Evolutionary conservation across 2,113 vertebrate genomes (phyloP).

Genomic region (Merops nubicus): DNA sequence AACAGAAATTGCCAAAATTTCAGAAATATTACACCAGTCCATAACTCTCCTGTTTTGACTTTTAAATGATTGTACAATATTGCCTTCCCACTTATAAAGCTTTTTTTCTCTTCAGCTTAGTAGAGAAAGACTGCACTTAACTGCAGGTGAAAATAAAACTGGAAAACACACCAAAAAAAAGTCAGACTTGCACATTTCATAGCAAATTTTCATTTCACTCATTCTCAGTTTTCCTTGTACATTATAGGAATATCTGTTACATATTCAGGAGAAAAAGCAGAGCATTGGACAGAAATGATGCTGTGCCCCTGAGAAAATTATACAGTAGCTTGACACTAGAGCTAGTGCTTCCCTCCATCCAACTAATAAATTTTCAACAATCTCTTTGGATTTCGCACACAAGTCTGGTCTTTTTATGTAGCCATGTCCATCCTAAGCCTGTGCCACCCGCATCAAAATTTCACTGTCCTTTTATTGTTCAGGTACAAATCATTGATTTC

Average conservation of each 20-base stretch:
- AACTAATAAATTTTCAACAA: not conserved
- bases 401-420: not conserved
- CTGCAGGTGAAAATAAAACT: not conserved
- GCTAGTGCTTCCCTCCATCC: not conserved
- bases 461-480: not conserved
- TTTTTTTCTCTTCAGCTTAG: not conserved
- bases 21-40: not conserved
- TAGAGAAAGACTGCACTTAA: not conserved
- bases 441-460: not conserved
- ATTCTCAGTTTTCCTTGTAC: not conserved
- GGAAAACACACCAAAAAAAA: not conserved
- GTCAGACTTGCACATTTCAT: not conserved
- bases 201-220: not conserved
- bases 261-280: not conserved
- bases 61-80: not conserved
- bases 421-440: not conserved
- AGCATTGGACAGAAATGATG: not conserved
- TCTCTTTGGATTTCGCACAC: not conserved
- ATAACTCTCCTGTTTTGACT: not conserved
- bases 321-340: not conserved
- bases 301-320: not conserved
- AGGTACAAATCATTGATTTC: not conserved
- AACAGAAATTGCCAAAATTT: not conserved
- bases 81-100: not conserved
- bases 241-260: not conserved